Conservation (phyloP, 2,888 invertebrate species). For the Elgonia sp. region DNA sequence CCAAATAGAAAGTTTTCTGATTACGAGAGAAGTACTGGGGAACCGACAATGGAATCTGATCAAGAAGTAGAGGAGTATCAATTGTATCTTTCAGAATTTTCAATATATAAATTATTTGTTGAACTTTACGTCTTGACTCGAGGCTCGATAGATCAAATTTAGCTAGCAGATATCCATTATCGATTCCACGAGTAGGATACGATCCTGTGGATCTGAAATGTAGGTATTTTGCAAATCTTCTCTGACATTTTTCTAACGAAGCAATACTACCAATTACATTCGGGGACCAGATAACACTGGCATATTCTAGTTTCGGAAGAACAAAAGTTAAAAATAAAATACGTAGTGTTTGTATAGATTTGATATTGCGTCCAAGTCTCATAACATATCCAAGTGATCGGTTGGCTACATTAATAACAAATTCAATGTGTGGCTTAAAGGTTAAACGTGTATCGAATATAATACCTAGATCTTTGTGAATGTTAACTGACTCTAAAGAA, state of each 20-base stretch:
- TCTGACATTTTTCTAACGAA: neutral
- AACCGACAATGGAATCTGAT: neutral
- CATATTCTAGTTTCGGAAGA: neutral
- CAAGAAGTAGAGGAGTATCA: neutral
- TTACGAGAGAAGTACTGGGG: neutral
- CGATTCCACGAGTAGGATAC: slow-evolving; percentile 1
- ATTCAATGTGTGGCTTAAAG: neutral
- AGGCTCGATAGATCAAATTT: neutral
- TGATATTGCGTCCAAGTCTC: neutral
- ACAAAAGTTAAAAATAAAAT: neutral
- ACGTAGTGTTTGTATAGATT: neutral
- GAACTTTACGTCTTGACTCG: slow-evolving; percentile 26
- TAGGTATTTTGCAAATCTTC: neutral
- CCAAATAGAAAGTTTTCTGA: neutral
- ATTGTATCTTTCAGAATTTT: neutral
- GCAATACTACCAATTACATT: too few relatives aligned
- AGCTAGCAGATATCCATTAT: neutral
- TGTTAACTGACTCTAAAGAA: neutral
- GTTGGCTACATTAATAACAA: neutral
- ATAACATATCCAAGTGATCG: neutral
- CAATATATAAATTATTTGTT: neutral
- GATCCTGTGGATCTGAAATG: neutral
- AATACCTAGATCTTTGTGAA: neutral
- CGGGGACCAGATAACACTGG: neutral
- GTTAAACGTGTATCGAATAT: neutral